These are phyloP conservation scores for Pollenia griseotomentosa DNA, from an alignment of 2,888 invertebrate species.

Conservation along the genomic window DNA sequence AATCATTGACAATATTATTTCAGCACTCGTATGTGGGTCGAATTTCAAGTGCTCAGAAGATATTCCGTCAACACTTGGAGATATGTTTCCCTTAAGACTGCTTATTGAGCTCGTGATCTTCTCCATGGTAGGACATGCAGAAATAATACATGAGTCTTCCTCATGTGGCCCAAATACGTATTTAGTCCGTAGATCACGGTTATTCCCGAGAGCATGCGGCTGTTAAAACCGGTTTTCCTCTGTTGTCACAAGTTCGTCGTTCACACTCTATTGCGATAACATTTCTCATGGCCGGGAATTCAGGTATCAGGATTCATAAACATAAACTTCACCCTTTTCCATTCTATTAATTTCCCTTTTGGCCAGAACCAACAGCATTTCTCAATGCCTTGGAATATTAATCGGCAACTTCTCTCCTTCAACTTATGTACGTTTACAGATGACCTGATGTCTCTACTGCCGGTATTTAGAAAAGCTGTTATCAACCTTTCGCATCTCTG, in stretches of 20 bases:
- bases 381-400: background rate
- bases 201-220: too few species aligned
- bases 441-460: background rate
- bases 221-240: too few species aligned
- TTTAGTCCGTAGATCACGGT: too few species aligned
- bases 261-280: too few species aligned
- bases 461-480: background rate
- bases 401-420: background rate
- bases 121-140: background rate
- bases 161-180: background rate
- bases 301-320: too few species aligned
- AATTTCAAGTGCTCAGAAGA: background rate
- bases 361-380: background rate
- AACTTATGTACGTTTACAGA: background rate
- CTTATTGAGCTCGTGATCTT: background rate
- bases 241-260: too few species aligned
- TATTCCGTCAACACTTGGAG: background rate
- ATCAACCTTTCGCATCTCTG: background rate
- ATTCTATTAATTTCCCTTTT: background rate
- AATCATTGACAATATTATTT: too few species aligned
- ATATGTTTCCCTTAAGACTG: background rate
- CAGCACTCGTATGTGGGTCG: too few species aligned
- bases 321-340: background rate
- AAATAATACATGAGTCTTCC: background rate
- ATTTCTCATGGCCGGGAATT: too few species aligned